Base-by-base conservation (phyloP, 35 echinoderm and acorn worm species). In the Apostichopus parvimensis region DNA sequence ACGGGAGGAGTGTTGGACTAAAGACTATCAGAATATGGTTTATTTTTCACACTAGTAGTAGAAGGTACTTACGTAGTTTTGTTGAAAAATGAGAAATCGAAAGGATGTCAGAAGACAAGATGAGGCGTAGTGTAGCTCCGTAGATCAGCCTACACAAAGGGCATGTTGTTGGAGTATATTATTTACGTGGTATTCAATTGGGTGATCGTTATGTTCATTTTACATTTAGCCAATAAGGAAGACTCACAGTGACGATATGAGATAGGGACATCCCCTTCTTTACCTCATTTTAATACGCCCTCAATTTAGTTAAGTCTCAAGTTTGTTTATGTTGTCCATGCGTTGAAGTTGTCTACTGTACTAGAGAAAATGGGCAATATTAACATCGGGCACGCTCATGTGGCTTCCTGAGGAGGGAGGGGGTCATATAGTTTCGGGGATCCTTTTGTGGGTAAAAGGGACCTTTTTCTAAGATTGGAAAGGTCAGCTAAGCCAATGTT, bases 191-290 rank as follows among this genome's bases (percentile, higher is more conserved):
- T 75, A 7, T 75, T 18, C 71, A 20, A 20, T 75, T 75, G 71
- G 71, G n/a, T 18, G 7, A 22, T 75, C 17, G 71, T 75, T 75
- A 75, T 75, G 71, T 75, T 75, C 17, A 75, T 75, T 20, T 75
- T 22, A 75, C 71, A 75, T 75, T 75, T 75, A 75, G 13, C 71
- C 71, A 75, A 75, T 75, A 18, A 18, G 58, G 12, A 61, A 61
- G 58, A 8, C 12, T 61, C 12, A 61, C 7, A 61, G 58, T 61
- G 8, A 61, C 12, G 21, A 75, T 75, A 18, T 18, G 17, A 18
- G 6, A 6, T 22, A 75, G 71, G 71, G 71, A 75, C 71, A 75
- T 75, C 71, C 71, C 71, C 71, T 75, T 68, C 71, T 75, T 75
- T 75, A 7, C 71, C 7, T 75, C 20, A 22, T 75, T 18, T 75